Evolutionary conservation across 2,797 vertebrate species (phyloP).

Genomic region (Merluccius polli): DNA sequence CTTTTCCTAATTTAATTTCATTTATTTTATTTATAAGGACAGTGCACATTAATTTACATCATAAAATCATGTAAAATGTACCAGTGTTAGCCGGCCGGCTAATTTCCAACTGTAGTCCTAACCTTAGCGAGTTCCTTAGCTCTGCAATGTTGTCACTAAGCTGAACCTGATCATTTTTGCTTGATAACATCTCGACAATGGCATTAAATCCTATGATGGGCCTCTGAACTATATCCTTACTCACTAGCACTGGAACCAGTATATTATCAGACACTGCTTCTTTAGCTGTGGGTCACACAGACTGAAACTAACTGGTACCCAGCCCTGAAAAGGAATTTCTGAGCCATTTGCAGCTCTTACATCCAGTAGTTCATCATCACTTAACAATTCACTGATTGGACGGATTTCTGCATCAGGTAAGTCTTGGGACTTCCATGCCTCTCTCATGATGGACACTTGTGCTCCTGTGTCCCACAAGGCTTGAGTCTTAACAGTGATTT

Average conservation of each 20-base stretch:
- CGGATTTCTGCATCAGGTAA: not conserved
- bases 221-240: constrained; percentile 1
- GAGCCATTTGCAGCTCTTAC: constrained; percentile 12
- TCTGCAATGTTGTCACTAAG: not conserved
- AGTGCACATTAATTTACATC: too few species aligned
- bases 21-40: too few species aligned
- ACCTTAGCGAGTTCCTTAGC: constrained; percentile 16
- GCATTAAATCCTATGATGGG: constrained; percentile 15
- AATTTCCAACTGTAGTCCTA: too few species aligned
- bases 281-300: constrained; percentile 19
- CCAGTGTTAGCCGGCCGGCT: too few species aligned
- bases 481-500: constrained; percentile 7
- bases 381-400: constrained; percentile 4
- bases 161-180: not conserved
- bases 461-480: constrained; percentile 19
- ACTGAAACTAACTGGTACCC: constrained; percentile 6
- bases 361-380: not conserved
- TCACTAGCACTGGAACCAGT: constrained; percentile 10
- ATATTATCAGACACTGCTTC: not conserved
- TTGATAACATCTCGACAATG: not conserved
- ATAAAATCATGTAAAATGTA: too few species aligned
- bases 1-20: constrained; percentile 26
- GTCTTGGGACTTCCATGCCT: constrained; percentile 13
- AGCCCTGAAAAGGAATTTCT: constrained; percentile 23
- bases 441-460: constrained; percentile 23